Percentiles rank a stretch among this genome's conserved stretches.
These are phyloP conservation scores for Phrynocephalus versicolor DNA, from an alignment of 2,113 vertebrate genomes.

Conservation along the genomic window DNA sequence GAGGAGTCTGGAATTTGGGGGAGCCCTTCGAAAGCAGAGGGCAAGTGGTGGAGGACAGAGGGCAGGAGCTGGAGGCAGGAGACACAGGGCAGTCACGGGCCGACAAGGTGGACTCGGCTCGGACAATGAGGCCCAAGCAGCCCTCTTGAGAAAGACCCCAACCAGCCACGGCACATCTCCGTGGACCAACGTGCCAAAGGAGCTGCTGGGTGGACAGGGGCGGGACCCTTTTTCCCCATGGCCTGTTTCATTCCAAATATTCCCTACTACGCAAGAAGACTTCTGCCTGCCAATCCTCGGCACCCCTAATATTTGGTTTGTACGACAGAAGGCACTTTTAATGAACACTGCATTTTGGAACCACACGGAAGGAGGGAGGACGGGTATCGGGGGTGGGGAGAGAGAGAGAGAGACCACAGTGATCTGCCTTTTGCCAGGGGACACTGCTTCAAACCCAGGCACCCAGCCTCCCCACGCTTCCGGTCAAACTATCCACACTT, in stretches of 20 bases:
- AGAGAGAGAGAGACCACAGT: neutral
- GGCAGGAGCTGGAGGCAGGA: too few relatives aligned
- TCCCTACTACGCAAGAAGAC: conserved; percentile 66
- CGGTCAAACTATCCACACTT: neutral
- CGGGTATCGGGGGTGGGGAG: neutral
- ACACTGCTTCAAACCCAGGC: neutral
- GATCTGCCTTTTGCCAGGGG: neutral
- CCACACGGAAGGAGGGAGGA: neutral
- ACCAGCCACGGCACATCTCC: too few relatives aligned
- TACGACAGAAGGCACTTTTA: conserved; percentile 82
- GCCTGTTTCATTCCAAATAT: conserved; percentile 39
- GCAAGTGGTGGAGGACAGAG: too few relatives aligned
- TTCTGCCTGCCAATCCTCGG: conserved; percentile 77
- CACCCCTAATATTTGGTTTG: conserved; percentile 76
- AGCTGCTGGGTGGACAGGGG: neutral
- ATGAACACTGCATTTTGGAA: conserved; percentile 68
- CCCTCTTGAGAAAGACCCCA: too few relatives aligned
- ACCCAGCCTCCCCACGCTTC: conserved; percentile 1
- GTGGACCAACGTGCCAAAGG: neutral
- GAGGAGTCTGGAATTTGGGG: too few relatives aligned
- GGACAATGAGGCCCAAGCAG: too few relatives aligned
- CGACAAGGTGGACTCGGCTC: too few relatives aligned
- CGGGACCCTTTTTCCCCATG: conserved; percentile 42
- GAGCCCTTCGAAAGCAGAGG: too few relatives aligned
- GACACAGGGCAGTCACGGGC: too few relatives aligned